phyloP scores from a whole-genome alignment of 2,113 vertebrate species.

The Spea bombifrons region DNA sequence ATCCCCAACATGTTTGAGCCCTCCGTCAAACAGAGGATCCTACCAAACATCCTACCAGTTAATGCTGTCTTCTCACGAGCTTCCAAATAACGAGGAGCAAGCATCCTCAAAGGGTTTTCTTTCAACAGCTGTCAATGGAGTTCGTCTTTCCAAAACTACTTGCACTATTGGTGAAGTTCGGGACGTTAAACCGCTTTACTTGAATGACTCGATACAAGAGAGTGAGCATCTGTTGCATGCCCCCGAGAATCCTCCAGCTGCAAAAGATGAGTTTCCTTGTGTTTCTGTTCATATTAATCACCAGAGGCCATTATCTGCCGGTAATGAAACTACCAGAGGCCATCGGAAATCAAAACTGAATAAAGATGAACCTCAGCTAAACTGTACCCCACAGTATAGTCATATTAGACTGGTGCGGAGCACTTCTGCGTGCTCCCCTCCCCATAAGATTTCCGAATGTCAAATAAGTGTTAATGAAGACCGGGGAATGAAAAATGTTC shows the following conservation, averaged over 20 bases:
- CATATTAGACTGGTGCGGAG: conserved; percentile 69
- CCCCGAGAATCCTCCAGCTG: conserved; percentile 51
- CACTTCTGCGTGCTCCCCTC: conserved; percentile 65
- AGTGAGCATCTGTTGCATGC: conserved; percentile 54
- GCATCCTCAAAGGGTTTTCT: conserved; percentile 68
- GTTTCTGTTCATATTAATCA: conserved; percentile 74
- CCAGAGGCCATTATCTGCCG: conserved; percentile 60
- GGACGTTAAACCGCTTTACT: conserved; percentile 72
- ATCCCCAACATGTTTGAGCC: conserved; percentile 72
- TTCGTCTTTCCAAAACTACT: conserved; percentile 71
- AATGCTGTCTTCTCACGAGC: conserved; percentile 66
- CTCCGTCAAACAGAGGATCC: conserved; percentile 60
- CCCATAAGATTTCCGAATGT: conserved; percentile 60
- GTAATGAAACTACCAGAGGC: conserved; percentile 58
- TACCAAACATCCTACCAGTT: conserved; percentile 74
- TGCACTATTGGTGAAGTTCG: conserved; percentile 63
- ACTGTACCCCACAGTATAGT: conserved; percentile 51
- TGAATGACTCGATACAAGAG: conserved; percentile 66
- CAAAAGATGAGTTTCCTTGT: conserved; percentile 70
- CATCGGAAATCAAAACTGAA: conserved; percentile 56
- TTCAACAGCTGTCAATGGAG: conserved; percentile 72
- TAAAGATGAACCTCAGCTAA: conserved; percentile 50
- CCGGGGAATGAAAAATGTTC: conserved; percentile 58
- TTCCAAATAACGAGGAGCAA: conserved; percentile 61
- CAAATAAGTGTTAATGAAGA: conserved; percentile 53